Evolutionary conservation across 2,113 vertebrate species (phyloP).

Genomic region (Dissostichus mawsoni): DNA sequence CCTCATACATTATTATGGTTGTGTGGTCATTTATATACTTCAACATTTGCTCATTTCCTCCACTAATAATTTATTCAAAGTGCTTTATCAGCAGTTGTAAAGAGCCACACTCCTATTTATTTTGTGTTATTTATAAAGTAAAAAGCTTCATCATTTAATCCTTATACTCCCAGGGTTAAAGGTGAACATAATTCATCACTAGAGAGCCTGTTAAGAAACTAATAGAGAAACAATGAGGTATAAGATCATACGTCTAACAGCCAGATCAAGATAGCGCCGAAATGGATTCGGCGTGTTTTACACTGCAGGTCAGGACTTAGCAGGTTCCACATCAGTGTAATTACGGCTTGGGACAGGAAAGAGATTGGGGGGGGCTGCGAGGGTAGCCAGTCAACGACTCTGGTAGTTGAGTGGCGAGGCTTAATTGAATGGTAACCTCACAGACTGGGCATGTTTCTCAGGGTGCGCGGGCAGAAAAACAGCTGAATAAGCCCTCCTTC

Average conservation of each 20-base stretch:
- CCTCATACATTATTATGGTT: neutral
- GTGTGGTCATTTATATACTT: constrained; percentile 9
- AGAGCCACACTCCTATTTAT: constrained; percentile 10
- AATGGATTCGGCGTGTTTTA: constrained; percentile 63
- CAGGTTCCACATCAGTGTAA: constrained; percentile 76
- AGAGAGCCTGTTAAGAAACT: constrained; percentile 30
- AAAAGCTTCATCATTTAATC: constrained; percentile 53
- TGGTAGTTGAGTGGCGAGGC: constrained; percentile 63
- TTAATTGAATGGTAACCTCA: constrained; percentile 81
- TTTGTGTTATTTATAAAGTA: constrained; percentile 27
- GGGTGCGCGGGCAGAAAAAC: constrained; percentile 68
- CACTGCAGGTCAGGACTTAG: constrained; percentile 57
- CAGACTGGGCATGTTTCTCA: constrained; percentile 67
- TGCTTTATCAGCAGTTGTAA: constrained; percentile 40
- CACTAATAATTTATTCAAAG: constrained; percentile 12
- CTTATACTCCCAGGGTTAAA: constrained; percentile 30
- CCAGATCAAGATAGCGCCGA: constrained; percentile 49
- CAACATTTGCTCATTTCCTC: constrained; percentile 6
- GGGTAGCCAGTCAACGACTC: constrained; percentile 63
- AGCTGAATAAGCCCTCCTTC: constrained; percentile 67
- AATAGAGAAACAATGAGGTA: constrained; percentile 27
- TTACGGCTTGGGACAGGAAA: constrained; percentile 64
- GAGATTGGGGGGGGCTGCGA: constrained; percentile 43
- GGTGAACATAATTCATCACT: constrained; percentile 46
- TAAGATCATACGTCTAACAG: constrained; percentile 16